Conservation (phyloP, 2,797 vertebrate genomes). For the Chloroceryle inda region DNA sequence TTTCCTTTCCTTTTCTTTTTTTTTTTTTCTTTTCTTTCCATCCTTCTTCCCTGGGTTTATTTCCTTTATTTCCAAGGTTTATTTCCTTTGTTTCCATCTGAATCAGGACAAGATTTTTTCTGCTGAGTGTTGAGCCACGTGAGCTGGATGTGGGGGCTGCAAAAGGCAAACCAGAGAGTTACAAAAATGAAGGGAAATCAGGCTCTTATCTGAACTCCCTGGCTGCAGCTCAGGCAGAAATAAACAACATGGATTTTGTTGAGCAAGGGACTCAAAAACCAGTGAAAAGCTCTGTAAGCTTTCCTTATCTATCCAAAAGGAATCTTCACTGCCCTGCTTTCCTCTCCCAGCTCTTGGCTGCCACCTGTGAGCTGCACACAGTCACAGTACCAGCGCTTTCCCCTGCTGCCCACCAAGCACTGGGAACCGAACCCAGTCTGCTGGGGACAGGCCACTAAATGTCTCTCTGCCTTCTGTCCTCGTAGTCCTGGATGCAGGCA, state of each 20-base stretch:
- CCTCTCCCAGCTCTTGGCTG: slow-evolving; percentile 42
- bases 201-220: not conserved
- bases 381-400: not conserved
- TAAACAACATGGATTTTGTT: not conserved
- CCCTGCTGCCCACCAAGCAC: not conserved
- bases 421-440: not conserved
- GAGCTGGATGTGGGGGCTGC: not conserved
- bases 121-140: not conserved
- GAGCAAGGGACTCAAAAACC: not conserved
- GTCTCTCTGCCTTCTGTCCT: not conserved
- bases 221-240: not conserved
- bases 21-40: not conserved
- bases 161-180: not conserved
- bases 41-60: not conserved
- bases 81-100: not conserved
- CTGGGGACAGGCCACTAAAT: not conserved
- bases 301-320: not conserved
- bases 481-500: not conserved
- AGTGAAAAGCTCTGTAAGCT: not conserved
- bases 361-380: slow-evolving; percentile 19
- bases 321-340: not conserved
- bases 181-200: not conserved
- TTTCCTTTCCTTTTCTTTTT: not conserved
- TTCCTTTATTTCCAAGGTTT: not conserved
- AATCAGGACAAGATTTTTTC: not conserved